These are phyloP conservation scores for Motacilla alba DNA, from an alignment of 2,113 vertebrate species.

Conservation along the genomic window DNA sequence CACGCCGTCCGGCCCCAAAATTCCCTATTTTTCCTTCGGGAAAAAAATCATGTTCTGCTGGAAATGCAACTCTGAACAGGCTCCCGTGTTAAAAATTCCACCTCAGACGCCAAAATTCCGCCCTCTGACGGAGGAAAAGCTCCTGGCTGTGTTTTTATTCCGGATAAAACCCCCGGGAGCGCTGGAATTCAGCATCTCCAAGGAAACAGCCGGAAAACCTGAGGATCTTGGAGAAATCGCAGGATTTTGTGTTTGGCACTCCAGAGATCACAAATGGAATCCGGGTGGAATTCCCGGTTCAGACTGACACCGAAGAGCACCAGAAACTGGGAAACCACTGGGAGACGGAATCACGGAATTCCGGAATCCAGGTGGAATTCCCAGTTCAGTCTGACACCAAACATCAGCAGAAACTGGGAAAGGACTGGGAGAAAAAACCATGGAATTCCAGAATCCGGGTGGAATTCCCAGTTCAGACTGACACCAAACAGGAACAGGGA, in stretches of 20 bases:
- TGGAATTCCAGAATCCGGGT: too few species aligned
- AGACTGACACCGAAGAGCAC: not conserved
- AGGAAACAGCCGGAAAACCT: slow-evolving; percentile 40
- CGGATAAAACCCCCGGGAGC: not conserved
- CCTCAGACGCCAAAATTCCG: not conserved
- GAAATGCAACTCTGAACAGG: not conserved
- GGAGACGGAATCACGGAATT: too few species aligned
- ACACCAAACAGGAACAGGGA: too few species aligned
- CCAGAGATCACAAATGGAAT: not conserved
- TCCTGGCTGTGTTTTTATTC: not conserved
- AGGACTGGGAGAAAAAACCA: too few species aligned
- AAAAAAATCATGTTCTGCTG: not conserved
- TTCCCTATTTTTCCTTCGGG: fast-evolving
- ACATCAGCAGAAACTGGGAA: too few species aligned
- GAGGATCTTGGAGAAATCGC: not conserved
- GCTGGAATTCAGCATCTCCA: not conserved
- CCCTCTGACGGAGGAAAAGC: not conserved
- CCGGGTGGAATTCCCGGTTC: not conserved
- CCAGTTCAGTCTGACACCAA: not conserved
- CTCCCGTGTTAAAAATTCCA: not conserved
- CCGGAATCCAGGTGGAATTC: too few species aligned
- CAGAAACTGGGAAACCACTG: too few species aligned
- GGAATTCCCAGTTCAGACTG: too few species aligned
- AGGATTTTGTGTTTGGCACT: not conserved
- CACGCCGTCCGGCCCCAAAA: not conserved